phyloP scores from a whole-genome alignment of 2,888 invertebrate genomes.

The Drosophila anomalipes region DNA sequence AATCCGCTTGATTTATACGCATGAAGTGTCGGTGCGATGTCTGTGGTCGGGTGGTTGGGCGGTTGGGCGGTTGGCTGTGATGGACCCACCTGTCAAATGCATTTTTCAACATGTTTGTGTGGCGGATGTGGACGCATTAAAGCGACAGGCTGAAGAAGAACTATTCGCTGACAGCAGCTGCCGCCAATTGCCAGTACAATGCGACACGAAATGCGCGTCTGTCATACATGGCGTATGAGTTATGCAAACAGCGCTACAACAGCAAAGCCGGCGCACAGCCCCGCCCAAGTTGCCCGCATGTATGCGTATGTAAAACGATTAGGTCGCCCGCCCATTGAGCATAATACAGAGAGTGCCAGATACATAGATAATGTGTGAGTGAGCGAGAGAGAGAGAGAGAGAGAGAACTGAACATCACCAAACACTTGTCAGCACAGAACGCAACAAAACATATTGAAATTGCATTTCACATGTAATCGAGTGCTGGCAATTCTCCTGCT shows the following conservation, averaged over 20 bases:
- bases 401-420: slow-evolving; percentile 1
- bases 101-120: slow-evolving; percentile 41
- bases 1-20: slow-evolving; percentile 62
- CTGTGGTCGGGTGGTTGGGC: background rate
- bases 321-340: slow-evolving; percentile 9
- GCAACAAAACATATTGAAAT: slow-evolving; percentile 51
- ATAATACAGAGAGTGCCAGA: background rate
- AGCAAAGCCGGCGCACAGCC: slow-evolving; percentile 26
- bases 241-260: slow-evolving; percentile 46
- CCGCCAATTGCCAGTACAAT: slow-evolving; percentile 53
- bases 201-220: slow-evolving; percentile 45
- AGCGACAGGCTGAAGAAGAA: slow-evolving; percentile 11
- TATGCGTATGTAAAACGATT: slow-evolving; percentile 31
- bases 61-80: background rate
- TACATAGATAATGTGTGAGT: background rate
- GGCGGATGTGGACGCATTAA: slow-evolving; percentile 44
- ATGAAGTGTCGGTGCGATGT: background rate
- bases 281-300: slow-evolving; percentile 15
- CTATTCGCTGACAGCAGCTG: slow-evolving; percentile 43
- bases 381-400: background rate
- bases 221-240: slow-evolving; percentile 62
- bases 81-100: slow-evolving; percentile 44
- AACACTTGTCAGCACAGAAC: slow-evolving; percentile 44
- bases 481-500: slow-evolving; percentile 35
- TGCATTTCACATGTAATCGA: slow-evolving; percentile 57